Conservation (phyloP, 2,113 vertebrate species). For the Python bivittatus region DNA sequence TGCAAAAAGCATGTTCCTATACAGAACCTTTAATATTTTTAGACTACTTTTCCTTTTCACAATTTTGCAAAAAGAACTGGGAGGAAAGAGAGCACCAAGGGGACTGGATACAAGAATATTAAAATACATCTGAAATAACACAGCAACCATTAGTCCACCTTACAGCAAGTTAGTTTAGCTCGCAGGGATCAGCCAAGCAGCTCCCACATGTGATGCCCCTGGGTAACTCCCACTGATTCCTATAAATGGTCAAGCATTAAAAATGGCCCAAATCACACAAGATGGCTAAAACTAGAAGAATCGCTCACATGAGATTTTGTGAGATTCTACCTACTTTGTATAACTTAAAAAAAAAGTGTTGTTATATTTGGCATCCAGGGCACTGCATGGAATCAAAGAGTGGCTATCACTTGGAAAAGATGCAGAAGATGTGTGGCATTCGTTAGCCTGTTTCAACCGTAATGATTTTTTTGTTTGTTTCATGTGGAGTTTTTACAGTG, state of each 20-base stretch:
- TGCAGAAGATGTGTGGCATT: not conserved
- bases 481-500: not conserved
- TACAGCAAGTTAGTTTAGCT: not conserved
- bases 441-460: not conserved
- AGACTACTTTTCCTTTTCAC: not conserved
- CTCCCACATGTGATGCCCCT: not conserved
- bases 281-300: not conserved
- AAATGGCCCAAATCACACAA: not conserved
- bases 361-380: not conserved
- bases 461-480: not conserved
- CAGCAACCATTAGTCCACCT: not conserved
- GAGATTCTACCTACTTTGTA: not conserved
- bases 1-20: not conserved
- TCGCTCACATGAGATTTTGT: not conserved
- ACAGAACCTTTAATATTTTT: not conserved
- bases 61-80: too few species aligned
- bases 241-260: not conserved
- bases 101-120: not conserved
- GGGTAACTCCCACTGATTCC: not conserved
- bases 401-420: not conserved
- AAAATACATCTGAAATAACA: not conserved
- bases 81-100: not conserved
- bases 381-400: not conserved
- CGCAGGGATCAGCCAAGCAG: not conserved
- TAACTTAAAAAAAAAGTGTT: not conserved